A percentile compares a stretch with the other conserved stretches of the same genome.
These are phyloP conservation scores for Epizoanthus fatuus DNA, from an alignment of 92 coral and sea anemone genomes.

Conservation along the genomic window DNA sequence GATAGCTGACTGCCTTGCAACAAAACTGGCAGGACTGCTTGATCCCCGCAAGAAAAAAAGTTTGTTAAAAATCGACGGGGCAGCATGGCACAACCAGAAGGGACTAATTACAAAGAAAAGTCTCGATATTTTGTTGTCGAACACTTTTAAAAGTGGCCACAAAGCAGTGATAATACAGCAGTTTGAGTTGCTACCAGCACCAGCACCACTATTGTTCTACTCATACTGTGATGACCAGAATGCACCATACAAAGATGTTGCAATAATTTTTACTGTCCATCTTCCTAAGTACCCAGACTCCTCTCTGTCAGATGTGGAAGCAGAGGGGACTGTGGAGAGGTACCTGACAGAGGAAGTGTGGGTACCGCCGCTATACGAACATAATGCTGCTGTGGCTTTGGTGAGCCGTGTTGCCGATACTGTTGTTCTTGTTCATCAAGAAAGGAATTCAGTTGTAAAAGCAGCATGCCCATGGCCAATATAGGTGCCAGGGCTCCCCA, in stretches of 20 bases:
- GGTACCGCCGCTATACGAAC: slow-evolving; percentile 60
- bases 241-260: slow-evolving; percentile 84
- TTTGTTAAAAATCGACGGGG: slow-evolving; percentile 52
- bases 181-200: slow-evolving; percentile 83
- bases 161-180: slow-evolving; percentile 78
- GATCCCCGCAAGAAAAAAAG: slow-evolving; percentile 42
- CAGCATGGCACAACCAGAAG: slow-evolving; percentile 13
- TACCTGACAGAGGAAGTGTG: slow-evolving; percentile 76
- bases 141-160: slow-evolving; percentile 56
- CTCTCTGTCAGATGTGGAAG: slow-evolving; percentile 53
- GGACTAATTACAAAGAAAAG: slow-evolving; percentile 58
- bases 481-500: background rate
- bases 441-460: slow-evolving; percentile 37
- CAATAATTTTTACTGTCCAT: slow-evolving; percentile 86
- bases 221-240: slow-evolving; percentile 93
- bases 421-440: slow-evolving; percentile 80
- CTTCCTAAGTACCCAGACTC: slow-evolving; percentile 66
- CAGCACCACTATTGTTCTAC: slow-evolving; percentile 82
- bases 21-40: slow-evolving; percentile 61
- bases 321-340: slow-evolving; percentile 78
- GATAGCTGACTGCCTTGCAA: slow-evolving; percentile 82
- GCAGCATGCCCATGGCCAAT: background rate
- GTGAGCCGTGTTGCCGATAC: slow-evolving; percentile 93
- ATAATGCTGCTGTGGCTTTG: slow-evolving; percentile 80
- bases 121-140: slow-evolving; percentile 63